phyloP scores from a whole-genome alignment of 1,140 invertebrate species.

The Aphaenogaster ashmeadi region DNA sequence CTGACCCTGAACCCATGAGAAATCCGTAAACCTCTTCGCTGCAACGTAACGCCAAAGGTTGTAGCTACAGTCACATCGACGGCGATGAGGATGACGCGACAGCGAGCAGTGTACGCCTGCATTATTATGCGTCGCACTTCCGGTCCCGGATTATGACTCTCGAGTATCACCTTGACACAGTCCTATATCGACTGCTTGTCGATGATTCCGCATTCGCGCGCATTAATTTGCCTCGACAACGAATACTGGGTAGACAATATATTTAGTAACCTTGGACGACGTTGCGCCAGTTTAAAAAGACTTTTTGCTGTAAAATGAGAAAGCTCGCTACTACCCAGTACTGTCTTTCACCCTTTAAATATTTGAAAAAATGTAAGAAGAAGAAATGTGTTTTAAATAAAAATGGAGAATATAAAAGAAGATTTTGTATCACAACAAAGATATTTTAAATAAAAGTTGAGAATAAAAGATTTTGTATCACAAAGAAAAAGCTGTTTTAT shows the following conservation, averaged over 20 bases:
- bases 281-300: background rate
- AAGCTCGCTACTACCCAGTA: background rate
- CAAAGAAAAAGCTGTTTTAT: background rate
- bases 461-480: no score
- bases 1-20: slow-evolving; percentile 63
- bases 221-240: slow-evolving; percentile 24
- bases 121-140: slow-evolving; percentile 74
- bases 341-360: background rate
- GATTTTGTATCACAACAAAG: background rate
- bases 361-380: background rate
- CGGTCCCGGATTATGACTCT: slow-evolving; percentile 66
- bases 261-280: background rate
- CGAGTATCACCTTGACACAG: slow-evolving; percentile 63
- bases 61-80: background rate
- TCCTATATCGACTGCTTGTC: slow-evolving; percentile 22
- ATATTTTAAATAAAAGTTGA: background rate
- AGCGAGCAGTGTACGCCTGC: slow-evolving; percentile 62
- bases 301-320: background rate
- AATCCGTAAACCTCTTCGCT: slow-evolving; percentile 41
- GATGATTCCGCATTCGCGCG: slow-evolving; percentile 49
- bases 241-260: background rate
- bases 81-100: slow-evolving; percentile 60
- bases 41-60: background rate
- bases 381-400: background rate
- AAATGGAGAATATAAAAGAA: background rate